Evolutionary conservation across 2,797 vertebrate genomes (phyloP).

Genomic region (Okamejei kenojei): DNA sequence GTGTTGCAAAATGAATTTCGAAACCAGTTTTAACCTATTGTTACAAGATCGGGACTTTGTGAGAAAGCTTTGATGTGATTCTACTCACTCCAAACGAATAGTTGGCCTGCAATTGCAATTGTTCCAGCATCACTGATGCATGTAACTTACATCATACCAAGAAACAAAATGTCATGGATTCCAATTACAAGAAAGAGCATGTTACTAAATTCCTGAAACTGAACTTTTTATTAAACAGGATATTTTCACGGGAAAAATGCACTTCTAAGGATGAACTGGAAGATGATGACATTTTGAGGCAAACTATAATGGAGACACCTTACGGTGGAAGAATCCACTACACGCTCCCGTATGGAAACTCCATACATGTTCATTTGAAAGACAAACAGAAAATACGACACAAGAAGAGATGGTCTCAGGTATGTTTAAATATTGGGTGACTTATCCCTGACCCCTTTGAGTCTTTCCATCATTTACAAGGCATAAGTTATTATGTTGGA

Average conservation of each 20-base stretch:
- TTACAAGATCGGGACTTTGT: not conserved
- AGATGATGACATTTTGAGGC: slow-evolving; percentile 3
- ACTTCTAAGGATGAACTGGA: not conserved
- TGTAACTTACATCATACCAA: not conserved
- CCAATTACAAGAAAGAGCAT: not conserved
- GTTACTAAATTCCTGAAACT: not conserved
- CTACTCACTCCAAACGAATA: not conserved
- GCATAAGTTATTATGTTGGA: too few species aligned
- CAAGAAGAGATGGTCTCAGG: slow-evolving; percentile 77
- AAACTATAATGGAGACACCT: slow-evolving; percentile 59
- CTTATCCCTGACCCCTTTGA: too few species aligned
- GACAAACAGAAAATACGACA: slow-evolving; percentile 64
- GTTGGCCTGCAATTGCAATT: not conserved
- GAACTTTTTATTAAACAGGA: not conserved
- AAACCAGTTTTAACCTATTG: not conserved
- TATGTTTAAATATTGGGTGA: slow-evolving; percentile 41
- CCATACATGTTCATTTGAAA: slow-evolving; percentile 66
- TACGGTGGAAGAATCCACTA: slow-evolving; percentile 66
- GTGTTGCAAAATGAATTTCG: not conserved
- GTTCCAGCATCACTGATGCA: not conserved
- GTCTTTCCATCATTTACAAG: too few species aligned
- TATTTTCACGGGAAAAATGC: not conserved
- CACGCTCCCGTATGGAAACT: slow-evolving; percentile 67
- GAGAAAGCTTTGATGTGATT: not conserved
- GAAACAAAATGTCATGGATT: not conserved